Percentiles rank a stretch among this genome's conserved stretches.
These are phyloP conservation scores for Chaunax sp. DNA, from an alignment of 2,797 vertebrate genomes.

Conservation along the genomic window DNA sequence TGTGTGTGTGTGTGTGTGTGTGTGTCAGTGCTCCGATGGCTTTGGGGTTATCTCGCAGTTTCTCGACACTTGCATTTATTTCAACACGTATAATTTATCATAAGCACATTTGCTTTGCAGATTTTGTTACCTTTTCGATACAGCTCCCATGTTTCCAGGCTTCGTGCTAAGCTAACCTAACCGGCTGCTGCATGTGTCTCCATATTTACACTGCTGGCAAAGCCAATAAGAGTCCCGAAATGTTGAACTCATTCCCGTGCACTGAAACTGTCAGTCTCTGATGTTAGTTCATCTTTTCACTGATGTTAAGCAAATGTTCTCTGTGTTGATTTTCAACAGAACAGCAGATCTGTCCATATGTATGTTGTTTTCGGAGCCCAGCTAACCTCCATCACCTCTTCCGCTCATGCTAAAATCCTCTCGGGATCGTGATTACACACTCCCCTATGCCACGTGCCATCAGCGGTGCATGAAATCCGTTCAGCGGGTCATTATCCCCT, in stretches of 20 bases:
- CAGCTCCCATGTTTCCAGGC: not conserved
- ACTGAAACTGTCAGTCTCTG: not conserved
- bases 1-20: constrained; percentile 2
- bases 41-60: constrained; percentile 23
- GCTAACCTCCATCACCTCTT: constrained; percentile 40
- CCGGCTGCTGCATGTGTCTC: not conserved
- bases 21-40: constrained; percentile 1
- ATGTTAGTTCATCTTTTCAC: not conserved
- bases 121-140: not conserved
- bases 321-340: constrained; percentile 6
- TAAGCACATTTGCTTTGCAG: not conserved
- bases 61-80: constrained; percentile 31
- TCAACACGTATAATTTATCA: constrained; percentile 23
- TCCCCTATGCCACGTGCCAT: constrained; percentile 46
- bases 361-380: constrained; percentile 27
- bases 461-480: constrained; percentile 62
- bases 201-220: not conserved
- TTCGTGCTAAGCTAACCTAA: not conserved
- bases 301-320: not conserved
- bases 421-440: constrained; percentile 56
- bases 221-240: not conserved
- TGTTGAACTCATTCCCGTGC: not conserved
- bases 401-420: constrained; percentile 49
- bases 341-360: constrained; percentile 8
- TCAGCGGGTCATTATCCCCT: constrained; percentile 62